Conservation (phyloP, 2,113 vertebrate genomes). For the Chaetodon trifascialis region DNA sequence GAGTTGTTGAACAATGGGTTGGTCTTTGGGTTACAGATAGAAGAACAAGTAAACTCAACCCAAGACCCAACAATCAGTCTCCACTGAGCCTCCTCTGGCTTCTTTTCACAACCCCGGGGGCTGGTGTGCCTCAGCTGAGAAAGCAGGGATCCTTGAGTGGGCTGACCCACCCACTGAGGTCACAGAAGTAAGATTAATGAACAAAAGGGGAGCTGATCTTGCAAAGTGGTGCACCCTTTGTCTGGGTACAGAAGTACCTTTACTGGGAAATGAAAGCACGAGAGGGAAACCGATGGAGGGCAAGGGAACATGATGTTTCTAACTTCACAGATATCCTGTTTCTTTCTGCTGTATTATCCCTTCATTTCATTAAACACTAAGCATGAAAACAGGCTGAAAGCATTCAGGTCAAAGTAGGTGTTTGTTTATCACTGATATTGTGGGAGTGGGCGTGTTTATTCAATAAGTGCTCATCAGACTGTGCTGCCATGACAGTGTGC, state of each 20-base stretch:
- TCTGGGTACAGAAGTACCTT: slow-evolving; percentile 54
- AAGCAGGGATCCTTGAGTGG: slow-evolving; percentile 35
- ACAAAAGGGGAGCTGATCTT: slow-evolving; percentile 56
- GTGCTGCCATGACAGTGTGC: neutral
- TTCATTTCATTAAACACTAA: neutral
- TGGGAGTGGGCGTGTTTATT: slow-evolving; percentile 33
- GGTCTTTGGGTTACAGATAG: neutral
- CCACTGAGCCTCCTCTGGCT: neutral
- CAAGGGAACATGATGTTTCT: neutral
- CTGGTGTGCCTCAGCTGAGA: slow-evolving; percentile 20
- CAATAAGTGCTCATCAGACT: slow-evolving; percentile 12
- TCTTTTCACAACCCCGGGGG: slow-evolving; percentile 13
- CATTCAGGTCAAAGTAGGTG: neutral
- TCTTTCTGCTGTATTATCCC: neutral
- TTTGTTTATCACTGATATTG: slow-evolving; percentile 21
- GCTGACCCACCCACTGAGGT: slow-evolving; percentile 25
- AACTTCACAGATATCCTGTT: neutral
- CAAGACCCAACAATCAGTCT: neutral
- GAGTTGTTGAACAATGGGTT: neutral
- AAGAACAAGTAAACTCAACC: neutral
- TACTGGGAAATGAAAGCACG: slow-evolving; percentile 1
- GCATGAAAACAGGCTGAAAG: slow-evolving; percentile 10
- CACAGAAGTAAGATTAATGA: slow-evolving; percentile 57
- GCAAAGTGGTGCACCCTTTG: slow-evolving; percentile 56
- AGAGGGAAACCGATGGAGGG: neutral